Evolutionary conservation across 2,888 invertebrate species (phyloP).

Genomic region (Dioctria rufipes): DNA sequence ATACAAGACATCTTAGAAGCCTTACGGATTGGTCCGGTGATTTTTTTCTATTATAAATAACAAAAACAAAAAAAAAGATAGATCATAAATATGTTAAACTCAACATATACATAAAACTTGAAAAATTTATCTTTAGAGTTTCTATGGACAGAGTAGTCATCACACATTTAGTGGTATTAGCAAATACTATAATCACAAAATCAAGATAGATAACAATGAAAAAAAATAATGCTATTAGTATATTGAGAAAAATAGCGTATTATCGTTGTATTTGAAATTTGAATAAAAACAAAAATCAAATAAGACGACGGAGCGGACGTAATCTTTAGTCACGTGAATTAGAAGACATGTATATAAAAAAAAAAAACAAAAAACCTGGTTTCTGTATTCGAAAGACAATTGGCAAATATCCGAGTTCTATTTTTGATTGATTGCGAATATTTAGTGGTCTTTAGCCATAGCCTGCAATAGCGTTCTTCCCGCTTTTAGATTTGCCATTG

Average conservation of each 20-base stretch:
- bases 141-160: no score
- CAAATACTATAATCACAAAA: no score
- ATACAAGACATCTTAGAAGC: no score
- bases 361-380: background rate
- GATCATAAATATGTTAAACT: no score
- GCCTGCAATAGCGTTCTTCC: conserved; percentile 7
- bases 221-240: background rate
- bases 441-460: background rate
- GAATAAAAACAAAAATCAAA: conserved; percentile 8
- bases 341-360: conserved; percentile 19
- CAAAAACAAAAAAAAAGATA: no score
- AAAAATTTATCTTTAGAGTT: no score
- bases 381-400: conserved; percentile 40
- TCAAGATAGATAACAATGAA: background rate
- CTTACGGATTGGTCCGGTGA: no score
- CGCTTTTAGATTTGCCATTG: background rate
- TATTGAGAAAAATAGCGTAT: background rate
- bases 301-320: background rate
- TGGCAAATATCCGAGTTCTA: conserved; percentile 51
- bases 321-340: conserved; percentile 43
- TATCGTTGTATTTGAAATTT: background rate
- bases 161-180: no score
- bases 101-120: no score
- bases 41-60: no score
- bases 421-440: conserved; percentile 44